Percentiles rank a stretch among this genome's conserved stretches.
phyloP scores from a whole-genome alignment of 2,113 vertebrate genomes.

The Bubalus kerabau region DNA sequence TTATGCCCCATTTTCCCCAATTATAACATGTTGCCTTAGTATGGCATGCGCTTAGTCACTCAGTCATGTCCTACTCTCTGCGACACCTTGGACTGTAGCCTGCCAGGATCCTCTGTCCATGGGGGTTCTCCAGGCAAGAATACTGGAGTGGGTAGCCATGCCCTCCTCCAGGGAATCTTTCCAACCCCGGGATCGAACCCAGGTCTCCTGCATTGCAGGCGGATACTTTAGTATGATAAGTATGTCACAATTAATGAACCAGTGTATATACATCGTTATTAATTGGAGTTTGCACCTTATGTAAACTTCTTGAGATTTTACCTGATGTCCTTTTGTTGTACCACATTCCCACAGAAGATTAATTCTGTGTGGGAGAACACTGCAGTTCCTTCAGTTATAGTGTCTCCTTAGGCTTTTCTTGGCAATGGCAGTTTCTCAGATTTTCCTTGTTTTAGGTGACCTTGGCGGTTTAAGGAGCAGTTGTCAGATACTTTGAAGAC shows the following conservation, averaged over 20 bases:
- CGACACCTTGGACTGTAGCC: not conserved
- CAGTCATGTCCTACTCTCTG: not conserved
- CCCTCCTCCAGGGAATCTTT: not conserved
- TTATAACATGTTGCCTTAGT: not conserved
- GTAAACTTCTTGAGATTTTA: not conserved
- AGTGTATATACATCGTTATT: not conserved
- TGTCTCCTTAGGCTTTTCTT: not conserved
- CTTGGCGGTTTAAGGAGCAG: not conserved
- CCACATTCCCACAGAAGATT: not conserved
- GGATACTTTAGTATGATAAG: not conserved
- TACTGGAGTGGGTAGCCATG: not conserved
- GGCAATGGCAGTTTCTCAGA: not conserved
- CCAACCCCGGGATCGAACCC: fast-evolving
- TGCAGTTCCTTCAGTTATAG: not conserved
- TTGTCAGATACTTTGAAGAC: not conserved
- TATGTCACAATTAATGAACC: not conserved
- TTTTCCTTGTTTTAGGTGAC: not conserved
- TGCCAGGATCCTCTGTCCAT: not conserved
- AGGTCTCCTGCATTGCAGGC: not conserved
- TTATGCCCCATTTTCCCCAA: not conserved
- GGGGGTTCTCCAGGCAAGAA: not conserved
- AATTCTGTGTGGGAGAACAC: not conserved
- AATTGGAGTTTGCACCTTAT: not conserved
- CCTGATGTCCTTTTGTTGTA: not conserved
- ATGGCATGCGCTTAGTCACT: not conserved